phyloP scores from a whole-genome alignment of 2,797 vertebrate genomes.

The Rhinella marina region DNA sequence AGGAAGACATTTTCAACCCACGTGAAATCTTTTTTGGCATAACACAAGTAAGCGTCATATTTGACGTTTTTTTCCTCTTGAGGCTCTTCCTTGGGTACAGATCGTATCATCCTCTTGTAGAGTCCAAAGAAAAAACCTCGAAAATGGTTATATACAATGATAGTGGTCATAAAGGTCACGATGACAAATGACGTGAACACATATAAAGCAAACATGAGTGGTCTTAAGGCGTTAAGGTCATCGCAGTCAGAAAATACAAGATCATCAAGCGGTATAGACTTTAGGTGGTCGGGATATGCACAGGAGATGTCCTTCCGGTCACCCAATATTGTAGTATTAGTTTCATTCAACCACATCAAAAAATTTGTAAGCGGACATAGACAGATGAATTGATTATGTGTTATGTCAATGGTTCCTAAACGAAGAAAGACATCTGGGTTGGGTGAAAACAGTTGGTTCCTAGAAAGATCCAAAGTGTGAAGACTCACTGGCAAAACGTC shows the following conservation, averaged over 20 bases:
- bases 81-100: conserved; percentile 67
- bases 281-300: conserved; percentile 73
- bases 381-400: conserved; percentile 80
- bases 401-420: conserved; percentile 75
- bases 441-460: conserved; percentile 81
- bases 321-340: conserved; percentile 72
- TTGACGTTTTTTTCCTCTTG: conserved; percentile 53
- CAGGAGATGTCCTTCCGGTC: conserved; percentile 72
- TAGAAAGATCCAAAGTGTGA: conserved; percentile 75
- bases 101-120: conserved; percentile 73
- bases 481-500: conserved; percentile 77
- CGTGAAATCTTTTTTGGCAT: conserved; percentile 80
- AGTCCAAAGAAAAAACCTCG: conserved; percentile 78
- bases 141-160: conserved; percentile 70
- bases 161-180: conserved; percentile 54
- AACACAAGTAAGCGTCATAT: conserved; percentile 88
- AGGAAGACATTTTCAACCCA: conserved; percentile 87
- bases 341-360: conserved; percentile 79
- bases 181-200: conserved; percentile 66
- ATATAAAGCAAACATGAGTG: conserved; percentile 76
- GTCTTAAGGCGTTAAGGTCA: conserved; percentile 72
- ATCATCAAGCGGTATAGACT: conserved; percentile 68
- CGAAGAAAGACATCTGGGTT: conserved; percentile 75
- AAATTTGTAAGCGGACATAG: conserved; percentile 73
- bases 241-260: conserved; percentile 70